Base-by-base conservation (phyloP, 1,140 invertebrate species). In the Zaprionus camerounensis region DNA sequence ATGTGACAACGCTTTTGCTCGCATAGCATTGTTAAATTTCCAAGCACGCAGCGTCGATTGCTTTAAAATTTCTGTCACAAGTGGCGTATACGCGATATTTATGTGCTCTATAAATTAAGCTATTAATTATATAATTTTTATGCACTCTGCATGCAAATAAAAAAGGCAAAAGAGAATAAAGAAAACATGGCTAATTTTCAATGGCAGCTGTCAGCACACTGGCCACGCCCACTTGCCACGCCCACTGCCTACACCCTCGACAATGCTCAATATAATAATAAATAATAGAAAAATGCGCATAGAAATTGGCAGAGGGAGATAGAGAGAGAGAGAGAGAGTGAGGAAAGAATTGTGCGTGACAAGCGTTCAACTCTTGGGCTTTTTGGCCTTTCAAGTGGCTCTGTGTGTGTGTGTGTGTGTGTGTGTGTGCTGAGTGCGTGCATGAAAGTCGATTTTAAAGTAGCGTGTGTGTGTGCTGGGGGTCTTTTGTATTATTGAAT, bases 281-380 rank as follows among this genome's bases (percentile, higher is more conserved):
- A 88, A 88, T 88, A 88, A 88, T 88, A 79, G 71, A 88, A 90
- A 84, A 88, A 90, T 84, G 78, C 84, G 84, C 85, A 87, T 90
- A 81, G 85, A 71, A 80, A 90, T 77, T 78, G 76, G 3, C 13
- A 11, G 57, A 51, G 46, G 26, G 15, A 13, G 6, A 28, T 1
- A 28, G 24, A 7, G 56, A 7, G 46, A 20, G 15, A n/a, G n/a
- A 7, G 46, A 20, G 15, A 13, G 24, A 12, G 20, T 38, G 22
- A 28, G 20, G 7, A 9, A 55, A 36, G 61, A 71, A 76, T 61
- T 88, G 85, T 90, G 85, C 85, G 85, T 88, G 85, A 88, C 85
- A 85, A 59, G 64, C 71, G 51, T 72, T 76, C 71, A 80, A 76
- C 70, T 70, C 63, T 55, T 73, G 61, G 72, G 72, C 78, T 79